Conservation (phyloP, 2,888 invertebrate species). For the Acleris literana region DNA sequence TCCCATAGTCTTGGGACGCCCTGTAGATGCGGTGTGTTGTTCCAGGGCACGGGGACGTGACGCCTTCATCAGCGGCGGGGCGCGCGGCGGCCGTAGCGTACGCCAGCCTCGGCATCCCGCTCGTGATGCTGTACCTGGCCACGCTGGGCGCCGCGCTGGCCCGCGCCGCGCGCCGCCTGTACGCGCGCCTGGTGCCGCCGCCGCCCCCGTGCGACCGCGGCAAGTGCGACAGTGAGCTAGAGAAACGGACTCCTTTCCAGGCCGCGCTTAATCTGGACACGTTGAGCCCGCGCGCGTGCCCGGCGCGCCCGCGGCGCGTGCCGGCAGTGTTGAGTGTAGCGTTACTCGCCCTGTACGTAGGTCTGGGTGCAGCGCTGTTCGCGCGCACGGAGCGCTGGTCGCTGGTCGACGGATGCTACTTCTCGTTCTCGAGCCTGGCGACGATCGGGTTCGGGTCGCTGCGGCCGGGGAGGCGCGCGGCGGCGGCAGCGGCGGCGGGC, state of each 20-base stretch:
- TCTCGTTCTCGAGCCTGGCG: slow-evolving; percentile 90
- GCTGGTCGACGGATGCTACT: slow-evolving; percentile 92
- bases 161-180: slow-evolving; percentile 48
- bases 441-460: slow-evolving; percentile 94
- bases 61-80: slow-evolving; percentile 91
- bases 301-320: slow-evolving; percentile 87
- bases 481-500: slow-evolving; percentile 66
- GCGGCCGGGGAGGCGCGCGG: slow-evolving; percentile 85
- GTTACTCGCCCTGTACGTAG: slow-evolving; percentile 93
- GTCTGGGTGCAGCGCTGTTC: slow-evolving; percentile 95
- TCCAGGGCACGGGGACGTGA: slow-evolving; percentile 92
- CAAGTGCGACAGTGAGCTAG: slow-evolving; percentile 52
- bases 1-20: too few species aligned
- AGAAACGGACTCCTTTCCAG: slow-evolving; percentile 69
- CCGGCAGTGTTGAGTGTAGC: slow-evolving; percentile 94
- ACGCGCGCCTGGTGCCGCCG: slow-evolving; percentile 54
- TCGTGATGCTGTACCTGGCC: slow-evolving; percentile 94
- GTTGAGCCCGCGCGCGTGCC: slow-evolving; percentile 79
- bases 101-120: slow-evolving; percentile 93
- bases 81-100: slow-evolving; percentile 92
- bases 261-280: slow-evolving; percentile 73
- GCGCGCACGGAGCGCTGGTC: slow-evolving; percentile 96
- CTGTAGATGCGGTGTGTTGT: slow-evolving; percentile 10
- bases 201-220: slow-evolving; percentile 46
- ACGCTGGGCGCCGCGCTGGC: slow-evolving; percentile 94